These are phyloP conservation scores for Mycteria americana DNA, from an alignment of 2,797 vertebrate genomes.

Conservation along the genomic window DNA sequence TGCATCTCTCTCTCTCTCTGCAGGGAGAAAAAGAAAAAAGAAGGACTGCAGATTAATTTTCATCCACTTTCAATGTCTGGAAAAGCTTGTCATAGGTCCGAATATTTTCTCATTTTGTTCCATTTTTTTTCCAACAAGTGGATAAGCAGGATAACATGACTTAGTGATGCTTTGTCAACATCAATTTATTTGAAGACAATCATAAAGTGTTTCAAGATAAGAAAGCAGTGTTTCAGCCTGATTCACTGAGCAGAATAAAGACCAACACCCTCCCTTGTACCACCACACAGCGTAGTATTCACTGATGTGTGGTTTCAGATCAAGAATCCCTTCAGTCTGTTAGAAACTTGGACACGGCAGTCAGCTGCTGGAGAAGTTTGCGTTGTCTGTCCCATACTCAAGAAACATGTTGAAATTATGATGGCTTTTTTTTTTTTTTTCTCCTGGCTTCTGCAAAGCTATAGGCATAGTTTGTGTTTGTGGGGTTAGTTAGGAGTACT, in stretches of 20 bases:
- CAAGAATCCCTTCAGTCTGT: background rate
- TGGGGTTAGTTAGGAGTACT: background rate
- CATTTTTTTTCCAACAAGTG: background rate
- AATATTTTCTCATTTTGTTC: conserved; percentile 26
- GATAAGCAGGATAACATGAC: background rate
- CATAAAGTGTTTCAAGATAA: background rate
- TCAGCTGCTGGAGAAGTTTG: background rate
- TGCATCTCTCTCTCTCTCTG: background rate
- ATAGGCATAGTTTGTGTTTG: background rate
- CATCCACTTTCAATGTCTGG: background rate
- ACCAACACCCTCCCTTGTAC: background rate
- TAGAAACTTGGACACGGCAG: background rate
- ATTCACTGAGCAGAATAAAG: background rate
- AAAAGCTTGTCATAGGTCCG: background rate
- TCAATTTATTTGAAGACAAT: conserved; percentile 6
- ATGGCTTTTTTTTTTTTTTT: background rate
- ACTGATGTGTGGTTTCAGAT: background rate
- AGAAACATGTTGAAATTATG: background rate
- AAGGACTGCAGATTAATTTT: background rate
- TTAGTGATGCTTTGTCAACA: conserved; percentile 2
- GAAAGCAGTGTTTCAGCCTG: background rate
- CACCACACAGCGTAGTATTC: accelerated
- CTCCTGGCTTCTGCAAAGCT: background rate
- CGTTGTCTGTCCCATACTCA: background rate
- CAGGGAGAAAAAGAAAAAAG: background rate